Base-by-base conservation (phyloP, 2,888 invertebrate species). In the Stenolophus ochropezus region DNA sequence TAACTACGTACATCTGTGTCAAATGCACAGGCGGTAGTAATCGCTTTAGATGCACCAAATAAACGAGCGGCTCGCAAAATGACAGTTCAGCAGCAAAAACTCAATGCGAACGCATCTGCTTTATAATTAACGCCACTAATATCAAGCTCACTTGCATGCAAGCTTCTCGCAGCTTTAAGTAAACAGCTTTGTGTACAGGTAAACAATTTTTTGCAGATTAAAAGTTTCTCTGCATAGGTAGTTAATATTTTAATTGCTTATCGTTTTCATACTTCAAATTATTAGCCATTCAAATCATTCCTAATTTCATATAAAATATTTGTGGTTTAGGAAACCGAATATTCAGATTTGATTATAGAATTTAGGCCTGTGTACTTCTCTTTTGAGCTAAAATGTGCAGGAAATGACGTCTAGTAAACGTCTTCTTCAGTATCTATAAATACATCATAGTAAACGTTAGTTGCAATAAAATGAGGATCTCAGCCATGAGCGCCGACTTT, bases 51-150 rank as follows among this genome's bases (percentile, higher is more conserved):
- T 42, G 33, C 33, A 42, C 8, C 1, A 42, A 42, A 42, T 42
- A 42, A 42, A 42, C 33, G 33, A 42, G 1, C 33, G 2, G 33
- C 33, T 42, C 33, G 33, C 33, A 42, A 42, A 42, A 42, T 42
- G 33, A 42, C 33, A 42, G 33, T 42, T 42, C 33, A 42, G 33
- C 33, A 1, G 33, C 33, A 56, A 56, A 61, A 56, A 56, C 21
- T 20, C 18, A 56, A 20, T 61, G 61, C 61, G n/a, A 23, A 61
- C 61, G 61, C 61, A 61, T 61, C 61, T 61, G 61, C 23, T 61
- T 61, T 61, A 61, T 61, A 61, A 61, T 61, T 61, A 61, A 61
- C 61, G 61, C 61, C 11, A 42, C 33, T 42, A 42, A 42, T 42
- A 42, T 42, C 33, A 42, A 42, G 33, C 33, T 42, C 33, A 11